phyloP scores from a whole-genome alignment of 2,888 invertebrate species.

The Palloptera scutellata region DNA sequence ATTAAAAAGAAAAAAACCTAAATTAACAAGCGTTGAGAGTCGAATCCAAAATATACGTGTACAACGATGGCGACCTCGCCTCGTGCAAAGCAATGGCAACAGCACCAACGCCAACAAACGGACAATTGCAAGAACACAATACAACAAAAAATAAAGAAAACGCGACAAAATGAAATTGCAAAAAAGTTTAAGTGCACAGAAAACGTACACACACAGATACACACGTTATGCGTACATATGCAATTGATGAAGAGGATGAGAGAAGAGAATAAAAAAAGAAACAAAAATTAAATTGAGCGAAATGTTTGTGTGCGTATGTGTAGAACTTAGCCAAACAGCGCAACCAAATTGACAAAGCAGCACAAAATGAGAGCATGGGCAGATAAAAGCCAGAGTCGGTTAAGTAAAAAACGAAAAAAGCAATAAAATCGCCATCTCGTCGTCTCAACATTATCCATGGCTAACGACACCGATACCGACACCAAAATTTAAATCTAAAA shows the following conservation, averaged over 20 bases:
- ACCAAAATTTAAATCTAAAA: too few species aligned
- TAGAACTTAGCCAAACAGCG: background rate
- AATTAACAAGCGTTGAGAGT: too few species aligned
- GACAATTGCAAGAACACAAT: too few species aligned
- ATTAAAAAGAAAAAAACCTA: too few species aligned
- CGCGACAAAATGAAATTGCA: background rate
- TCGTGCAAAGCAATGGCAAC: too few species aligned
- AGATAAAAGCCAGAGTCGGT: constrained; percentile 15
- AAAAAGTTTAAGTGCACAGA: constrained; percentile 3
- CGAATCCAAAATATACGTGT: too few species aligned
- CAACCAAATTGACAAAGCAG: constrained; percentile 17
- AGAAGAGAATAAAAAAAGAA: constrained; percentile 13
- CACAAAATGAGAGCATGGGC: constrained; percentile 5
- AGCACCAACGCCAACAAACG: too few species aligned
- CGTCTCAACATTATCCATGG: background rate
- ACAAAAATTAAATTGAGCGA: background rate
- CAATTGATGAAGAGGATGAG: background rate
- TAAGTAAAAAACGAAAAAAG: constrained; percentile 25
- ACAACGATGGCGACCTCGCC: too few species aligned
- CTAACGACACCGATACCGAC: too few species aligned
- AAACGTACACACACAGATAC: constrained; percentile 3
- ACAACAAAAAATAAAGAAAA: too few species aligned
- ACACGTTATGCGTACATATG: background rate
- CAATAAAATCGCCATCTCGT: constrained; percentile 28
- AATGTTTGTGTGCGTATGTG: background rate